Base-by-base conservation (phyloP, 2,113 vertebrate genomes). In the Mirza zaza region DNA sequence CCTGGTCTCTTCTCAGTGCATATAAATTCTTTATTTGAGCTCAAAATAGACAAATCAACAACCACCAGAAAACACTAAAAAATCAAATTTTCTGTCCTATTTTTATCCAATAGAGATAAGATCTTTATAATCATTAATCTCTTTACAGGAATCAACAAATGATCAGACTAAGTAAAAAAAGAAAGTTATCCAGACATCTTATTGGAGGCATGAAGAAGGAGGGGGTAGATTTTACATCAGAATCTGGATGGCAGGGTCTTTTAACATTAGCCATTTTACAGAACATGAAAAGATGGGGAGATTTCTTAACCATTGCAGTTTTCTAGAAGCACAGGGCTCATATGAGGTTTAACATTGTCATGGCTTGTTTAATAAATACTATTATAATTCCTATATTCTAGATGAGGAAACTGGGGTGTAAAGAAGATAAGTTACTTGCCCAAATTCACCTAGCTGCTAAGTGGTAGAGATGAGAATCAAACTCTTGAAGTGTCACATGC, bases 221-320 rank as follows among this genome's bases (percentile, higher is more conserved):
- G 9, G 8, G 42, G n/a, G 14, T 50, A 23, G 27, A 5, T 55
- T 21, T 57, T 63, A 57, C 42, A 39, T 80, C 50, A 80, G 48
- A 75, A 59, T 63, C 6, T 39, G 21, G 6, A 65, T 7, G 29
- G 18, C 1, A 18, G 3, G 0, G 0, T 25, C 3, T 21, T 82
- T 85, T 70, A 34, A 57, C 59, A 76, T 82, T 17, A 59, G 27
- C 34, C 50, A 5, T 75, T 91, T 84, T 34, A 21, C 48, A 45
- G n/a, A 48, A 39, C 25, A 18, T 15, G 61, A 81, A 63, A 92
- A 32, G 6, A 29, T 73, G 17, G 2, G 3, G 1, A 48, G 4
- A 20, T 42, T 79, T 45, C 8, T 83, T 87, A 67, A 36, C 34
- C 18, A n/a, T 11, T 12, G 1, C 11, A 34, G 5, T 18, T 92